Base-by-base conservation (phyloP, 2,797 vertebrate species). In the Pseudochromis fuscus region DNA sequence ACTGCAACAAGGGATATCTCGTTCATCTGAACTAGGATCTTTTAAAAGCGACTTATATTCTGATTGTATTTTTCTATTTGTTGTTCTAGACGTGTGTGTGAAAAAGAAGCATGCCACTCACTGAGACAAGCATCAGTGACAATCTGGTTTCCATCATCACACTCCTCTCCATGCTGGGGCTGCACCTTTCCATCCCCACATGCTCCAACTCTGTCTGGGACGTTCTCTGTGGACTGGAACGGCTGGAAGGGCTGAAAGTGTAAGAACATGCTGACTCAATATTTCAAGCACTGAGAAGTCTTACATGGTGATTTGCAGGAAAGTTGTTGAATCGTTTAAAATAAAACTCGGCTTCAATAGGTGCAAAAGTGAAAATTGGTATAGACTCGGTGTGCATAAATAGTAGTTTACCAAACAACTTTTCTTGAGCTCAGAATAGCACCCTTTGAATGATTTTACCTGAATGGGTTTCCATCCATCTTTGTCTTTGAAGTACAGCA, bases 401-500 rank as follows among this genome's bases (percentile, higher is more conserved):
- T 10, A 18, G 24, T n/a, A 28, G 21, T 15, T 30, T 4, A 3
- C 37, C 16, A 25, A 33, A 55, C 18, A n/a, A n/a, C n/a, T n/a
- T n/a, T n/a, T n/a, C 4, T 35, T 9, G 10, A 35, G 7, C 33
- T 12, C 33, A 35, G 33, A 35, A 9, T 35, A 35, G 21, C 4
- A 30, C n/a, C 44, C 25, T 18, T 16, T 11, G 3, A 44, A 4
- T 28, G 2, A n/a, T 1, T 5, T 65, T 91, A 98, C 98, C 96
- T 98, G 97, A 87, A 99, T 94, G 74, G 97, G 96, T 62, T 96
- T 94, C 97, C 97, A 99, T 88, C 96, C 97, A 64, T 94, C 90
- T 81, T 92, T 94, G 70, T 98, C 97, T 90, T 95, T 97, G 88
- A 98, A 99, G 91, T 97, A 99, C 68, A 99, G 94, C n/a, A 95